Base-by-base conservation (phyloP, 2,113 vertebrate species). In the Lota lota region DNA sequence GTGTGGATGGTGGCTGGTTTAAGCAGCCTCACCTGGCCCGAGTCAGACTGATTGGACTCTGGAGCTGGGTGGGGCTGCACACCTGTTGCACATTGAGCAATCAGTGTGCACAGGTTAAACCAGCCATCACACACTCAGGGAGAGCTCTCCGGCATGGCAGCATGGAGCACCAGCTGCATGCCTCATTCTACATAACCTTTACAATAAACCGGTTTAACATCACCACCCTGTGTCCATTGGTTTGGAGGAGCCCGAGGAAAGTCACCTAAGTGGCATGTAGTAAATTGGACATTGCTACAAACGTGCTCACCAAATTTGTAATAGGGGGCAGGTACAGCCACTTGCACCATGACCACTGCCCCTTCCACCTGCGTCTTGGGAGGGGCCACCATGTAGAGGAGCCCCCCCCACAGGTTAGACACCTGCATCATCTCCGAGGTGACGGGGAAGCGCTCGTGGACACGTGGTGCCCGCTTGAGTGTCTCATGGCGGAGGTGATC, bases 391-490 rank as follows among this genome's bases (percentile, higher is more conserved):
- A 93, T 20, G 70, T 91, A 90, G 51, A 93, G 67, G 20, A 94
- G 91, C 0, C 88, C 92, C 8, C 91, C 88, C 89, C 91, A 92
- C 16, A 92, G 72, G 77, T 87, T 88, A 58, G 79, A 91, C 64
- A 93, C 77, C 69, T 82, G 74, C 33, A 85, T 65, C 80, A 72
- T 91, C 1, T 65, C 80, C 8, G 68, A 64, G 19, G 70, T 57
- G 11, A 92, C 67, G 18, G 76, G n/a, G n/a, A 90, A 87, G 0
- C 28, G 70, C 67, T 80, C 74, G 40, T 83, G 53, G 18, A 93
- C 88, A 24, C 80, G 66, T 0, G 89, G 79, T 3, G 86, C 81
- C 21, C 83, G 83, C 66, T 80, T 90, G 69, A 93, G 19, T 51
- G 79, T 63, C 0, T 14, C 8, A 0, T 62, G 33, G 0, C 81